Evolutionary conservation across 2,113 vertebrate genomes (phyloP).

Genomic region (Corythaixoides concolor): DNA sequence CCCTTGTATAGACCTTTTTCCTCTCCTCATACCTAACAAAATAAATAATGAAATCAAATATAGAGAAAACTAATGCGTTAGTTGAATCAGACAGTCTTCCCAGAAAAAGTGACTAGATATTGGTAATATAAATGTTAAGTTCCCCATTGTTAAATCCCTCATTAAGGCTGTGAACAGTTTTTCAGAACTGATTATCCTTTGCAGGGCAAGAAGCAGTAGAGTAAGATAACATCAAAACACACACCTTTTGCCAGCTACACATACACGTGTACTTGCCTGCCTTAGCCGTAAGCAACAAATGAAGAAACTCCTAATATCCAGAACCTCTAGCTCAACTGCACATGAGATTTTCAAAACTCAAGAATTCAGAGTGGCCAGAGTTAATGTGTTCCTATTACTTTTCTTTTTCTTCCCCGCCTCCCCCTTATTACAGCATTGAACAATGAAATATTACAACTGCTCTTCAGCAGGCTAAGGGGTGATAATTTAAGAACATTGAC

Average conservation of each 20-base stretch:
- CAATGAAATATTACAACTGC: not conserved
- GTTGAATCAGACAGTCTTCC: not conserved
- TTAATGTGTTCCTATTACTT: not conserved
- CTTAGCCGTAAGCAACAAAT: not conserved
- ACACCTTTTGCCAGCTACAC: not conserved
- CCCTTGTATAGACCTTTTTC: not conserved
- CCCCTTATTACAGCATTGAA: not conserved
- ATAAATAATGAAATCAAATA: not conserved
- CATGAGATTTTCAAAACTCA: not conserved
- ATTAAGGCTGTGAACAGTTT: not conserved
- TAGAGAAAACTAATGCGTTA: not conserved
- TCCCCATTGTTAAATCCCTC: not conserved
- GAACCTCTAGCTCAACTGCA: not conserved
- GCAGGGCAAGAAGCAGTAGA: not conserved
- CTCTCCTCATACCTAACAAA: not conserved
- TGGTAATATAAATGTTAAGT: not conserved
- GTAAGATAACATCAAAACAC: not conserved
- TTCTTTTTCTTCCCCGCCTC: rapidly evolving
- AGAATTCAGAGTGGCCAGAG: not conserved
- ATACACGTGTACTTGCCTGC: not conserved
- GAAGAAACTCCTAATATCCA: not conserved
- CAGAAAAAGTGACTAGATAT: not conserved
- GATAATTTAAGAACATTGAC: not conserved
- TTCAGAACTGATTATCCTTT: not conserved
- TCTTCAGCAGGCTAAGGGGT: not conserved